A percentile compares a stretch with the other conserved stretches of the same genome.
phyloP scores from a whole-genome alignment of 2,888 invertebrate species.

The Pammene aurita region DNA sequence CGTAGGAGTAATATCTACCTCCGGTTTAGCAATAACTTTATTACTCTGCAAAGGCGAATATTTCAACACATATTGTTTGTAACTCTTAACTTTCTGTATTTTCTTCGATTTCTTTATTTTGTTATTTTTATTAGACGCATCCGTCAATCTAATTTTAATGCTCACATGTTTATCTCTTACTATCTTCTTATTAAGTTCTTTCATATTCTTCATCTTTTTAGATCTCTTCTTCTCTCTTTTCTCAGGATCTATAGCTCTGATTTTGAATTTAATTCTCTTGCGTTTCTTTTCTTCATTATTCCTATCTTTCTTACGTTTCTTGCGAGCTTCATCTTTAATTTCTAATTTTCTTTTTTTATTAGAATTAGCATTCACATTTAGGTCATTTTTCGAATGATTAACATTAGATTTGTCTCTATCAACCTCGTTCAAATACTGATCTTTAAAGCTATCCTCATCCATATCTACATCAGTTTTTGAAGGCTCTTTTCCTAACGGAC shows the following conservation, averaged over 20 bases:
- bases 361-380: not conserved
- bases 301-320: conserved; percentile 21
- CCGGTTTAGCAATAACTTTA: conserved; percentile 56
- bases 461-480: conserved; percentile 54
- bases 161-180: not conserved
- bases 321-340: not conserved
- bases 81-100: conserved; percentile 42
- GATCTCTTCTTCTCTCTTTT: conserved; percentile 7
- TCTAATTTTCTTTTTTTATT: conserved; percentile 15
- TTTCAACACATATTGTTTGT: conserved; percentile 66
- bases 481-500: conserved; percentile 54
- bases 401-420: conserved; percentile 38
- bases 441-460: conserved; percentile 68
- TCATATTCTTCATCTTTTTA: conserved; percentile 3
- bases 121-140: not conserved
- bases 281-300: not conserved
- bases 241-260: not conserved
- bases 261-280: conserved; percentile 24
- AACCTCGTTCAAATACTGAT: conserved; percentile 65
- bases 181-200: conserved; percentile 1
- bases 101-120: conserved; percentile 40
- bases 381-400: not conserved
- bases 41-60: conserved; percentile 49
- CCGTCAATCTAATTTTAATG: conserved; percentile 35
- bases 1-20: conserved; percentile 51